These are phyloP conservation scores for Plecturocebus donacophilus DNA, from an alignment of 2,113 vertebrate species.

Conservation along the genomic window DNA sequence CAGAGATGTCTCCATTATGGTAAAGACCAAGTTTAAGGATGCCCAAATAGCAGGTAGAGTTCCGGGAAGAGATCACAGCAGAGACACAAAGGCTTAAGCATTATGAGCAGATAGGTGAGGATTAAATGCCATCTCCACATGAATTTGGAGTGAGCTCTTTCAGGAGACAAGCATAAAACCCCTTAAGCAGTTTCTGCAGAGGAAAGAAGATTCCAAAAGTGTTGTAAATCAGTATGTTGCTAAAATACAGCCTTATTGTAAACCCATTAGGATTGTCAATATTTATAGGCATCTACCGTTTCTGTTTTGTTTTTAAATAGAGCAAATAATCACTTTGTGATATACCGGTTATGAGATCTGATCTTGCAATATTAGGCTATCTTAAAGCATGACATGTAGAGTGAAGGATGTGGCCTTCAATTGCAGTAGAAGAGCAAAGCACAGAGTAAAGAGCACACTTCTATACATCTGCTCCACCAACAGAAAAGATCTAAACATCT, in stretches of 20 bases:
- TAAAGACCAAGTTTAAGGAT: neutral
- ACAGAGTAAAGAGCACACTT: neutral
- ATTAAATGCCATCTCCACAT: neutral
- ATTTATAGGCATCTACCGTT: neutral
- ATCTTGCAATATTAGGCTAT: neutral
- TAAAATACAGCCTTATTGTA: neutral
- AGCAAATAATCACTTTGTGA: neutral
- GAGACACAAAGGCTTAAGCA: neutral
- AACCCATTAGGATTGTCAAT: neutral
- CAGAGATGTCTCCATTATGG: neutral
- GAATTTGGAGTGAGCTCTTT: neutral
- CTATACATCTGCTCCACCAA: neutral
- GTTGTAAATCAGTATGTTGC: neutral
- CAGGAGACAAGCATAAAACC: neutral
- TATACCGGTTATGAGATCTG: neutral
- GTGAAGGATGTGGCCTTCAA: neutral
- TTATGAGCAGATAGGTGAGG: neutral
- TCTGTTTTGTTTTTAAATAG: slow-evolving; percentile 14
- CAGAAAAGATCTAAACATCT: neutral
- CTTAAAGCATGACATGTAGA: neutral
- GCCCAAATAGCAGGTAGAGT: neutral
- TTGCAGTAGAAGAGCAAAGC: neutral
- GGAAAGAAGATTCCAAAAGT: neutral
- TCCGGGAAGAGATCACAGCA: neutral
- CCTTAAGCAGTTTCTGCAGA: neutral